Conservation (phyloP, 1,140 invertebrate species). For the Sarcophaga bullata region DNA sequence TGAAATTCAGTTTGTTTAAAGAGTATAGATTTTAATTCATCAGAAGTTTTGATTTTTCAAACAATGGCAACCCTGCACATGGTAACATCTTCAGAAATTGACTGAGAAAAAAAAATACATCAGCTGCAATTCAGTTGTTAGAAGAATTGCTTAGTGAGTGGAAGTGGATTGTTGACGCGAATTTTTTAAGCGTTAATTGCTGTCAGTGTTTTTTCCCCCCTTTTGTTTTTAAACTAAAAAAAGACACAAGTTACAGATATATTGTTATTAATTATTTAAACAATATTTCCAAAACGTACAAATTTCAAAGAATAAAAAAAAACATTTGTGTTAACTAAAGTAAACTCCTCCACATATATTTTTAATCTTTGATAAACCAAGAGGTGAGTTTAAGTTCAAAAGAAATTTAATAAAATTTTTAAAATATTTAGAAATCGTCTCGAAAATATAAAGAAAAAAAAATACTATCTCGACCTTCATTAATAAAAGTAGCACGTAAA, state of each 20-base stretch:
- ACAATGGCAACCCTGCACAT: not conserved
- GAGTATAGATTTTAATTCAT: no score
- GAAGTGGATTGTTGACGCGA: not conserved
- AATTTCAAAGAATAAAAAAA: not conserved
- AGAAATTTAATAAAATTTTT: not conserved
- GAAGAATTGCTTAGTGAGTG: not conserved
- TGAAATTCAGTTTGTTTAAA: no score
- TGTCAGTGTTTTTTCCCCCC: not conserved
- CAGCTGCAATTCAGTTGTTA: constrained; percentile 21
- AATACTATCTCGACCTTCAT: not conserved
- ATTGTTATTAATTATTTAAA: not conserved
- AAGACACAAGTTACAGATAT: no score
- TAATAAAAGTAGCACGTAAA: constrained; percentile 13
- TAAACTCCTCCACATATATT: no score
- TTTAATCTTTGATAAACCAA: not conserved
- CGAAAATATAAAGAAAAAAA: not conserved
- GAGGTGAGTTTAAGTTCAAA: not conserved
- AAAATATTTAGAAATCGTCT: not conserved
- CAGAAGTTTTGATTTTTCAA: not conserved
- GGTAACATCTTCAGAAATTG: constrained; percentile 5
- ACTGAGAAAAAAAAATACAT: not conserved
- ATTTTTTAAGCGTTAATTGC: not conserved
- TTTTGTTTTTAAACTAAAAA: no score
- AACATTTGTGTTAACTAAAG: not conserved
- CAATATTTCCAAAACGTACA: not conserved